These are phyloP conservation scores for Hyaena hyaena DNA, from an alignment of 2,113 vertebrate species.

Conservation along the genomic window DNA sequence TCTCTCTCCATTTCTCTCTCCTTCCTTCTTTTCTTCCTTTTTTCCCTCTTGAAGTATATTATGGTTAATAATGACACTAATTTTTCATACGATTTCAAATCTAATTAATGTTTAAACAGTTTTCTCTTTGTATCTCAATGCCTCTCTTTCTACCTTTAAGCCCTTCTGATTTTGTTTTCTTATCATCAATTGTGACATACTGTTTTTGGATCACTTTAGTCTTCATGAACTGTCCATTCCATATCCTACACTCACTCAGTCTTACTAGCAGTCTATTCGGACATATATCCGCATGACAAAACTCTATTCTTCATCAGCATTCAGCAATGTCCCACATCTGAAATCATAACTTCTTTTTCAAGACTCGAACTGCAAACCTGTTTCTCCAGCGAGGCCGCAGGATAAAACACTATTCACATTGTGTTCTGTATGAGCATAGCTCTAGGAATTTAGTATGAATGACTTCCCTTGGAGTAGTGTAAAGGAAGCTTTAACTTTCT, in stretches of 20 bases:
- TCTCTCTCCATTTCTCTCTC: neutral
- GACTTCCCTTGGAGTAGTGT: neutral
- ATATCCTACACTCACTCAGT: neutral
- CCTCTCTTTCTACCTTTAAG: slow-evolving; percentile 10
- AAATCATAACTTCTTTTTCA: neutral
- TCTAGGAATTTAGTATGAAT: neutral
- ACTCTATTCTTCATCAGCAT: neutral
- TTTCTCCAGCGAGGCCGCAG: neutral
- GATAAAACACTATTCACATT: neutral
- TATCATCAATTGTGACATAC: neutral
- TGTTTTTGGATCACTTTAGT: neutral
- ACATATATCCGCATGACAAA: neutral
- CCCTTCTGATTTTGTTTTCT: neutral
- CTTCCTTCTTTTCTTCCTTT: neutral
- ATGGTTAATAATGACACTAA: neutral
- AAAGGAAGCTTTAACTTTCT: neutral
- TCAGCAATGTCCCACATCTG: neutral
- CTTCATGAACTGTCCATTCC: neutral
- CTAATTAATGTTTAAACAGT: neutral
- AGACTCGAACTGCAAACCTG: neutral
- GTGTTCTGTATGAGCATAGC: neutral
- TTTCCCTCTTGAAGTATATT: neutral
- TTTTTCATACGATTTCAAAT: neutral
- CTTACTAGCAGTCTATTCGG: neutral
- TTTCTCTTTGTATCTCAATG: neutral